Evolutionary conservation across 2,113 vertebrate genomes (phyloP).

Genomic region (Tragelaphus imberbis): DNA sequence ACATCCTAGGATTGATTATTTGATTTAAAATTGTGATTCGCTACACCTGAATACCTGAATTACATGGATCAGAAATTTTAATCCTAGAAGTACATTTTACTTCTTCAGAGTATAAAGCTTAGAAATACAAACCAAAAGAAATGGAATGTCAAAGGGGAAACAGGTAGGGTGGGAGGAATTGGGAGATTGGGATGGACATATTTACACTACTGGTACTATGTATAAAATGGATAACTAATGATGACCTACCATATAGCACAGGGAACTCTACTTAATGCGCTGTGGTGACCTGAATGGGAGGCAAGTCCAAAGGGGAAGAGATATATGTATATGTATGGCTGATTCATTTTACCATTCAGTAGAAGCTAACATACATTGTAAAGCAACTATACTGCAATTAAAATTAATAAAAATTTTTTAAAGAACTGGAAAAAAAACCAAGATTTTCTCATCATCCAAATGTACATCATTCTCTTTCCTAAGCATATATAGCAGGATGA

Average conservation of each 20-base stretch:
- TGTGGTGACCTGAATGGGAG: not conserved
- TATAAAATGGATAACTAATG: not conserved
- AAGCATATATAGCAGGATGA: not conserved
- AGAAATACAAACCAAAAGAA: not conserved
- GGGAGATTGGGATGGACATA: not conserved
- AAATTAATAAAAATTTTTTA: not conserved
- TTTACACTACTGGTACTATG: not conserved
- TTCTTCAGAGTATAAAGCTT: not conserved
- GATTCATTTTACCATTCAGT: not conserved
- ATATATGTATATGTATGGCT: not conserved
- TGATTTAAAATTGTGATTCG: not conserved
- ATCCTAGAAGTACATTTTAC: not conserved
- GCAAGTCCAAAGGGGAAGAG: not conserved
- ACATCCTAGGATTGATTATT: not conserved
- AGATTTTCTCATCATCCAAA: not conserved
- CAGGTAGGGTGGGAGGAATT: not conserved
- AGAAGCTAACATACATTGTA: not conserved
- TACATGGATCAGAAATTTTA: not conserved
- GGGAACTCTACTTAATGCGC: not conserved
- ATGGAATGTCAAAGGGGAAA: not conserved
- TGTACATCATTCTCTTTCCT: not conserved
- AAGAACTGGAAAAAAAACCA: not conserved
- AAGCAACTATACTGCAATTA: not conserved
- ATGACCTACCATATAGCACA: not conserved
- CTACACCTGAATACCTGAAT: not conserved